Base-by-base conservation (phyloP, 2,797 vertebrate genomes). In the Microctenopoma steveboyesi region DNA sequence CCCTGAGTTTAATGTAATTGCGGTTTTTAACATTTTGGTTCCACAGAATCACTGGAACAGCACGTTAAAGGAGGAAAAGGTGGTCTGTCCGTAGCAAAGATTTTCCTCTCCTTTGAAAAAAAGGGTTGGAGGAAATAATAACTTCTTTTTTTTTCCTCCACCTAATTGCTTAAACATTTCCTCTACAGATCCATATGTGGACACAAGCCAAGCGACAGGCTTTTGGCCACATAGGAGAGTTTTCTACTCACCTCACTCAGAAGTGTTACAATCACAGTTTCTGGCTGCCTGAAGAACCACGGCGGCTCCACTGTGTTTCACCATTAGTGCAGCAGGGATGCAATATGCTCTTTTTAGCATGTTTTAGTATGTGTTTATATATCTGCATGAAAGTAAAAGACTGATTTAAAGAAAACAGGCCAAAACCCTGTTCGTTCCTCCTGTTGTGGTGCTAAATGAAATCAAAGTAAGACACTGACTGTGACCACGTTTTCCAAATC, bases 91-190 rank as follows among this genome's bases (percentile, higher is more conserved):
- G 60, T 84, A 87, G 84, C 80, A 82, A 79, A 82, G 75, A 88
- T 87, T 89, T 89, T 90, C 88, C 88, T 79, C 68, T 67, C 30
- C 43, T 18, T 18, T 76, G 28, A 67, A 64, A 58, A 30, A 57
- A 50, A 57, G 18, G 40, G 55, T 63, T 10, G 50, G 51, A 71
- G 72, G 71, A 76, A 83, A 76, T 77, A 80, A 76, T 69, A 58
- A 61, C 39, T 35, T 35, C 8, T 35, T 53, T 84, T 53, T 84
- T 88, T 75, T 84, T 78, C 81, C 37, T 78, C 53, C 16, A 55
- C 52, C 79, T 86, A 84, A 90, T 86, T 86, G 76, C 85, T 84
- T 81, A 78, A 84, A 90, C 74, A 78, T 91, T 90, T 91, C 87
- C 78, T 86, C 78, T 47, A 60, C 55, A 9, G 81, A 81, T 87